Evolutionary conservation across 2,888 invertebrate genomes (phyloP), one percentile per base, ranked within the genome.

Genomic region (Flexamia atlantica): DNA sequence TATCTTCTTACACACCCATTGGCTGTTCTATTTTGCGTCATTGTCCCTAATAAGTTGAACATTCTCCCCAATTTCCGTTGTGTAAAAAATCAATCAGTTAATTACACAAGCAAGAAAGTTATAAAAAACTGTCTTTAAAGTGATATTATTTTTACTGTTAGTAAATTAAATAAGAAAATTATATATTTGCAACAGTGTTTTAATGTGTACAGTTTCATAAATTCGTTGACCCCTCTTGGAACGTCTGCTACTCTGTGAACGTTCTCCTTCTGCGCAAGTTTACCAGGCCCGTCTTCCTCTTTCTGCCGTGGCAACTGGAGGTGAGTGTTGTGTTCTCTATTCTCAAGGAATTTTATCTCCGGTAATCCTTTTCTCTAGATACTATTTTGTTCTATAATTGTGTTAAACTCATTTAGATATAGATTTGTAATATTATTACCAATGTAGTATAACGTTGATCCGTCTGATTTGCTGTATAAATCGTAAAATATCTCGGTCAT

Each of bases 251-350:
- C 84, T 84, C 64, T 46, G 81, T 68, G 25, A 68, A 82, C 64
- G 74, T 82, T 79, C 36, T 80, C 74, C 70, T 84, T 46, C 84
- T 87, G 88, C 89, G 88, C 88, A 88, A 87, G 87, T 83, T 53
- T 86, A 84, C 85, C 86, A 84, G 83, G 83, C 84, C 85, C 86
- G 87, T 88, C 89, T 88, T 87, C 88, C 89, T 89, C 89, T 89
- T 89, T 89, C 88, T 89, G 88, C 88, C 88, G 88, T 89, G 89
- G 88, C 88, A 88, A 87, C 87, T 88, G 88, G 88, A 89, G 89
- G 89, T 89, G 88, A 88, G 89, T 88, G 87, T 46, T 46, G n/a
- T 46, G 42, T 23, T 46, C 17, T 28, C 20, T 42, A 28, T 28
- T 46, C 57, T 12, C n/a, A 17, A 42, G 68, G 28, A 79, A 76